phyloP scores from a whole-genome alignment of 2,888 invertebrate species.

The Auanema freiburgensis region DNA sequence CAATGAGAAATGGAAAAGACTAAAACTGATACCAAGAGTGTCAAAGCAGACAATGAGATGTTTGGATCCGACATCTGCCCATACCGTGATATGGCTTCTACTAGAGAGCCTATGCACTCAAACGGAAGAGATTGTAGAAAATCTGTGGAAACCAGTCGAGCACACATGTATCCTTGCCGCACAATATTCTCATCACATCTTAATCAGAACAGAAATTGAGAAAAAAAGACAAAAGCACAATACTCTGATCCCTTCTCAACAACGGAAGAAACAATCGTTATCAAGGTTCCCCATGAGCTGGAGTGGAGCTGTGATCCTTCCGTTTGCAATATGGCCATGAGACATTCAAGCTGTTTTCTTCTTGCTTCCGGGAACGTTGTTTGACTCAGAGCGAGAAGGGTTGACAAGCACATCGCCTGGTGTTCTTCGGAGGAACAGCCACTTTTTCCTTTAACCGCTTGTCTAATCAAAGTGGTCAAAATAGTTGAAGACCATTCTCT shows the following conservation, averaged over 20 bases:
- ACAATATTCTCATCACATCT: constrained; percentile 68
- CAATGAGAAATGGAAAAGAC: background rate
- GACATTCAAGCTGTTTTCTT: constrained; percentile 90
- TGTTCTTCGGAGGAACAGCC: background rate
- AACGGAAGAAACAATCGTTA: constrained; percentile 86
- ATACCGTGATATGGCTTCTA: constrained; percentile 90
- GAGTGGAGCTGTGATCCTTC: constrained; percentile 83
- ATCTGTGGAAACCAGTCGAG: constrained; percentile 89
- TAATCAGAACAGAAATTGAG: constrained; percentile 70
- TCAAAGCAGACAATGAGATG: constrained; percentile 93
- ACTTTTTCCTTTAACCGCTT: constrained; percentile 72
- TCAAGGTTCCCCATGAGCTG: constrained; percentile 90
- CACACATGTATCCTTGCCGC: constrained; percentile 84
- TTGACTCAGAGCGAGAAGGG: constrained; percentile 85
- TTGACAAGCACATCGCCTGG: constrained; percentile 71
- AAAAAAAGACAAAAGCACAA: background rate
- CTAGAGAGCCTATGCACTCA: constrained; percentile 74
- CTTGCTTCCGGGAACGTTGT: constrained; percentile 90
- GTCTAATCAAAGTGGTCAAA: constrained; percentile 87
- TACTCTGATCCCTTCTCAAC: constrained; percentile 69
- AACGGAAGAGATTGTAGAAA: constrained; percentile 89
- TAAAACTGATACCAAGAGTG: constrained; percentile 72
- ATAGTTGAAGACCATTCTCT: constrained; percentile 97
- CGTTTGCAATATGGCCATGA: constrained; percentile 86
- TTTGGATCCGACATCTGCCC: constrained; percentile 92